phyloP scores from a whole-genome alignment of 2,888 invertebrate species.

The Eretmocerus hayati region DNA sequence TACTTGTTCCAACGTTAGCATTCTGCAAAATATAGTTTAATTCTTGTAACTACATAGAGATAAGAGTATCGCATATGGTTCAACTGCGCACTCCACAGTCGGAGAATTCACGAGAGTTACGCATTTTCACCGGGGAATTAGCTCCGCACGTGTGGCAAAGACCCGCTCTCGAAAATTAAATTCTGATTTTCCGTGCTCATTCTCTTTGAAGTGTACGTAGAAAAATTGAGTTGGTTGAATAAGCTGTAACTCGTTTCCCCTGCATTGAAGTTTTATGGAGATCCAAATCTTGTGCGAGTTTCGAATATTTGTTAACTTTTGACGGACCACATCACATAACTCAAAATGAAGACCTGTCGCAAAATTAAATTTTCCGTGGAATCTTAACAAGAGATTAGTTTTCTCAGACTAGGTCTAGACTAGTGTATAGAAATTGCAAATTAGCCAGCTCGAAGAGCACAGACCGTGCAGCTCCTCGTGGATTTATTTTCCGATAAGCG shows the following conservation, averaged over 20 bases:
- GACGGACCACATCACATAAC: too few species aligned
- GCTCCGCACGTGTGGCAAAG: background rate
- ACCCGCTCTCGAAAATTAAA: background rate
- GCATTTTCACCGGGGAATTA: background rate
- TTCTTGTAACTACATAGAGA: background rate
- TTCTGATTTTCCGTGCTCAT: background rate
- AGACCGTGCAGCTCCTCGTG: too few species aligned
- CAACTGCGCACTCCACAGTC: background rate
- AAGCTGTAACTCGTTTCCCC: background rate
- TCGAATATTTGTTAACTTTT: too few species aligned
- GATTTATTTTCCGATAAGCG: constrained; percentile 20
- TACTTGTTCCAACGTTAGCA: background rate
- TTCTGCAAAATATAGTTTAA: background rate
- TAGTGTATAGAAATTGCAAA: too few species aligned
- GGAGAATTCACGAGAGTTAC: background rate
- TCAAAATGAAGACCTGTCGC: too few species aligned
- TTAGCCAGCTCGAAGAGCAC: too few species aligned
- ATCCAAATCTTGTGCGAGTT: too few species aligned
- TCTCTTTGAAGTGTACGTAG: background rate
- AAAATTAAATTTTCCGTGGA: too few species aligned
- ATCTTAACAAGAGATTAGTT: too few species aligned
- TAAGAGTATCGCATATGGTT: background rate
- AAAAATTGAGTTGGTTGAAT: too few species aligned
- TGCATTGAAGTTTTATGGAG: too few species aligned
- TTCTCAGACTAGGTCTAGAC: too few species aligned